These are phyloP conservation scores for Apogon hyalosoma DNA, from an alignment of 2,797 vertebrate genomes.

Conservation along the genomic window DNA sequence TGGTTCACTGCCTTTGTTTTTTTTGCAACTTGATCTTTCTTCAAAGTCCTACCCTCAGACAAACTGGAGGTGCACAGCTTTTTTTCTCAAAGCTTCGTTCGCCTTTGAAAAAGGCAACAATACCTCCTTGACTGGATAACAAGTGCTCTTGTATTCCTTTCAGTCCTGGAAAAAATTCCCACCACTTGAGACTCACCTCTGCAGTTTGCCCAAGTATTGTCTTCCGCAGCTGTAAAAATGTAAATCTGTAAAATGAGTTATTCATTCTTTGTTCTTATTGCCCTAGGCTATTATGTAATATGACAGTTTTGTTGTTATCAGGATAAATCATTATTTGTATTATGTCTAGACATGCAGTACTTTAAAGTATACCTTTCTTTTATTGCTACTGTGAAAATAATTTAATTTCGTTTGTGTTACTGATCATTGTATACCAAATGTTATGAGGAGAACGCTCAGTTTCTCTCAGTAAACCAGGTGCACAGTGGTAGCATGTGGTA, in stretches of 20 bases:
- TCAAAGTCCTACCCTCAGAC: slow-evolving; percentile 40
- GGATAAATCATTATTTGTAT: neutral
- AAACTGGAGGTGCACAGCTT: slow-evolving; percentile 26
- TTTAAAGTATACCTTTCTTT: neutral
- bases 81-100: slow-evolving; percentile 48
- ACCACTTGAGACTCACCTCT: slow-evolving; percentile 18
- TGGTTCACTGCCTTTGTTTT: slow-evolving; percentile 30
- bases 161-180: slow-evolving; percentile 36
- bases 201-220: slow-evolving; percentile 2
- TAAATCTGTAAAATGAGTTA: slow-evolving; percentile 1
- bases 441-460: slow-evolving; percentile 12
- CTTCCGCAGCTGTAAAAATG: slow-evolving; percentile 5
- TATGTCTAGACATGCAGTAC: slow-evolving; percentile 1
- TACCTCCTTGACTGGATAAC: slow-evolving; percentile 40
- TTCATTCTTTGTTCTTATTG: neutral
- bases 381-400: neutral
- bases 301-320: neutral
- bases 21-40: slow-evolving; percentile 56
- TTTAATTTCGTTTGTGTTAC: neutral
- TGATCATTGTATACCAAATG: slow-evolving; percentile 9
- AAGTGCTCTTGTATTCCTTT: slow-evolving; percentile 39
- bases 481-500: slow-evolving; percentile 11
- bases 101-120: slow-evolving; percentile 40
- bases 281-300: neutral
- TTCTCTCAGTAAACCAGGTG: slow-evolving; percentile 19